Evolutionary conservation across 2,888 invertebrate species (phyloP).

Genomic region (Spatulosminthurus flaviceps): DNA sequence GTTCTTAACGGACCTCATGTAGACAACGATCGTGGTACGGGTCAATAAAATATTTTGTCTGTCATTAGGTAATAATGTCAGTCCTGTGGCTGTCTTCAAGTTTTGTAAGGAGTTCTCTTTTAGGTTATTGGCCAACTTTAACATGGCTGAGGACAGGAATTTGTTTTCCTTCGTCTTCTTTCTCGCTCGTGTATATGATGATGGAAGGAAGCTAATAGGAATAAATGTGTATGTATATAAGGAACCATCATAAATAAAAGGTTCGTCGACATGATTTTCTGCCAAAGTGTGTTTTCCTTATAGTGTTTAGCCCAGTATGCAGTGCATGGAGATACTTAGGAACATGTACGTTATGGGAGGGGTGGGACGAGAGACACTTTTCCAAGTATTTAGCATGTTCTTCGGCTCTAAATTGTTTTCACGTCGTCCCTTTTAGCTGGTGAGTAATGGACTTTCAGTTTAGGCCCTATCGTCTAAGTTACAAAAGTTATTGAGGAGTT

Average conservation of each 20-base stretch:
- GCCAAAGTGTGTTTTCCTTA: conserved; percentile 16
- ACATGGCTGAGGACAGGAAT: background rate
- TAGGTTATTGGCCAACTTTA: conserved; percentile 32
- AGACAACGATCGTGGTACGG: background rate
- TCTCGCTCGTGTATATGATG: too few relatives aligned
- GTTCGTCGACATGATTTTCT: conserved; percentile 12
- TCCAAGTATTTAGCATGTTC: conserved; percentile 14
- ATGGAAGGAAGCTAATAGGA: conserved; percentile 18
- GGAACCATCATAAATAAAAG: background rate
- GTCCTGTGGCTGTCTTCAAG: background rate
- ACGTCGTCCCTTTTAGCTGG: background rate
- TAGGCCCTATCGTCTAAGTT: too few relatives aligned
- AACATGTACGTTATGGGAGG: background rate
- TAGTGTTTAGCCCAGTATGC: background rate
- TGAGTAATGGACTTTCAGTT: background rate
- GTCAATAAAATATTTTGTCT: conserved; percentile 32
- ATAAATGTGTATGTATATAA: conserved; percentile 10
- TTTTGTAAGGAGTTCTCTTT: background rate
- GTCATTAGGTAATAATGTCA: conserved; percentile 39
- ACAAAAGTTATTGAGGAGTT: too few relatives aligned
- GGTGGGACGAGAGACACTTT: conserved; percentile 13
- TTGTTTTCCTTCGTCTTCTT: background rate
- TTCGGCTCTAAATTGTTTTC: background rate
- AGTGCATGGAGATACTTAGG: background rate
- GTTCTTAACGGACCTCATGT: too few relatives aligned